These are phyloP conservation scores for Syndactyla subalaris DNA, from an alignment of 2,797 vertebrate species.

Conservation along the genomic window DNA sequence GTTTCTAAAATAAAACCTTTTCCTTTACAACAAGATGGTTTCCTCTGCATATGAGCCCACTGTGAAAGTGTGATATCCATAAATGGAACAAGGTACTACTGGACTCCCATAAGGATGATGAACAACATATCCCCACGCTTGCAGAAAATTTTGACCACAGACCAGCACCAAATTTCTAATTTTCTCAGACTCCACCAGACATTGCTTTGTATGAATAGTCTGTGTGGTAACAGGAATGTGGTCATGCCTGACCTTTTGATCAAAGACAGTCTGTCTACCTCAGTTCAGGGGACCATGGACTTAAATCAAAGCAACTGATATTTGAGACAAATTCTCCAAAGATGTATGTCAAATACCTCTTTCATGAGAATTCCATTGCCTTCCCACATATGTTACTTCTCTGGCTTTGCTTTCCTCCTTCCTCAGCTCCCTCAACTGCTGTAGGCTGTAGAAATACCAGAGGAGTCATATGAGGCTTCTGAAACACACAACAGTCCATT, in stretches of 20 bases:
- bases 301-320: not conserved
- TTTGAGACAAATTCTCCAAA: not conserved
- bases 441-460: not conserved
- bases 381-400: not conserved
- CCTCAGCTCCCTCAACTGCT: not conserved
- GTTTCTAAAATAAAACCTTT: not conserved
- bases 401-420: not conserved
- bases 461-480: not conserved
- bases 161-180: not conserved
- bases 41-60: not conserved
- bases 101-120: not conserved
- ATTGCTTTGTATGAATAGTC: not conserved
- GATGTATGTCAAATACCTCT: not conserved
- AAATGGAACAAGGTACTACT: not conserved
- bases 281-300: not conserved
- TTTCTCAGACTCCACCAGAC: not conserved
- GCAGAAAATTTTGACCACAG: not conserved
- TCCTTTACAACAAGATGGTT: not conserved
- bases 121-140: not conserved
- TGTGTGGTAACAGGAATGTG: not conserved
- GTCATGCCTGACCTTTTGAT: not conserved
- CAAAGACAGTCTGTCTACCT: not conserved
- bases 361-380: not conserved
- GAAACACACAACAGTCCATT: not conserved
- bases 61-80: not conserved